Evolutionary conservation across 2,113 vertebrate species (phyloP).

Genomic region (Xenus cinereus): DNA sequence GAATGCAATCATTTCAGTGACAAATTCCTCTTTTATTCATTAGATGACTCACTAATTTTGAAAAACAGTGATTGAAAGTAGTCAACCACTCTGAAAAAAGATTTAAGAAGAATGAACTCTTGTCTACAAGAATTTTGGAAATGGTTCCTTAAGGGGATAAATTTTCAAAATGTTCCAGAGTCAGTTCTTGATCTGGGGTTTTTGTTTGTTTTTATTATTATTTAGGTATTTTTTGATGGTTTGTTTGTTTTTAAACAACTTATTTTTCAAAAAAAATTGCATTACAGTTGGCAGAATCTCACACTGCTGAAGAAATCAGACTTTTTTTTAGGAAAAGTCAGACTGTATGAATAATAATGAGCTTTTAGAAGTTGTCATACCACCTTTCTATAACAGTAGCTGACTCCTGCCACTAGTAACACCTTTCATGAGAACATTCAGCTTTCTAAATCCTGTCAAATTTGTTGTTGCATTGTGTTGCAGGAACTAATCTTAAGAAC

Average conservation of each 20-base stretch:
- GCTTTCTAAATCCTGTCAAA: neutral
- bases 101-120: neutral
- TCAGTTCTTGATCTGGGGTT: neutral
- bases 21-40: neutral
- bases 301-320: neutral
- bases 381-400: neutral
- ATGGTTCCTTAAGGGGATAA: neutral
- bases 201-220: too few relatives aligned
- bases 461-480: neutral
- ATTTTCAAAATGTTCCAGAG: neutral
- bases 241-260: neutral
- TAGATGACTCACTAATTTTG: neutral
- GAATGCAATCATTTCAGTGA: neutral
- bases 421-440: neutral
- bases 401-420: neutral
- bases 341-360: neutral
- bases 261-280: neutral
- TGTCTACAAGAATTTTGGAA: neutral
- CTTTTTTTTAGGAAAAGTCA: neutral
- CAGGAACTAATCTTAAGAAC: neutral
- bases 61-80: neutral
- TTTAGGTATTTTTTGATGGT: too few relatives aligned
- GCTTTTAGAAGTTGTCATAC: neutral
- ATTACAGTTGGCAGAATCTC: neutral
- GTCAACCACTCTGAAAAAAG: neutral